These are phyloP conservation scores for Alentia gelatinosa DNA, from an alignment of 2,888 invertebrate species.

Conservation along the genomic window DNA sequence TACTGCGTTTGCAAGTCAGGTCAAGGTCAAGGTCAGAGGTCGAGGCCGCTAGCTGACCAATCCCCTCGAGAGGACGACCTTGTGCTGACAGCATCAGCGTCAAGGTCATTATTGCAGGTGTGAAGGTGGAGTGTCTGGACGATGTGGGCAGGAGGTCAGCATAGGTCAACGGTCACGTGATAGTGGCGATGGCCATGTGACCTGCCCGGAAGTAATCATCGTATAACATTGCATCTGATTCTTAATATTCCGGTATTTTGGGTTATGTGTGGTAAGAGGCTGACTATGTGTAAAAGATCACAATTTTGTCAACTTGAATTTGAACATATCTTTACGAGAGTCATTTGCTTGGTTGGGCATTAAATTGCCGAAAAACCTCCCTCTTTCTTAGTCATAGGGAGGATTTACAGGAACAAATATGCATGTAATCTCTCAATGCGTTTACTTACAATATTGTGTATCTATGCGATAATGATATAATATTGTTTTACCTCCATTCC, in stretches of 20 bases:
- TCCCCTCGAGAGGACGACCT: background rate
- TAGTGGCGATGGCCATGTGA: background rate
- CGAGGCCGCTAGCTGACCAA: background rate
- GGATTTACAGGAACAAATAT: too few species aligned
- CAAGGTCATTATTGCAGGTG: slow-evolving; percentile 35
- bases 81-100: slow-evolving; percentile 31
- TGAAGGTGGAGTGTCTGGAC: background rate
- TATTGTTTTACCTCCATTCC: too few species aligned
- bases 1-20: background rate
- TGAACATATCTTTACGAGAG: too few species aligned
- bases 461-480: too few species aligned
- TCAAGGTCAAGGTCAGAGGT: background rate
- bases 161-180: background rate
- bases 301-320: too few species aligned
- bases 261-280: background rate
- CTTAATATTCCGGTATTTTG: too few species aligned
- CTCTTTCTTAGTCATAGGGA: too few species aligned
- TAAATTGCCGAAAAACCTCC: too few species aligned
- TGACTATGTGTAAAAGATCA: background rate
- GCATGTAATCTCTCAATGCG: too few species aligned
- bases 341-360: too few species aligned
- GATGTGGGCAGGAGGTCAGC: background rate
- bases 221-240: too few species aligned
- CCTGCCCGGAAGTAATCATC: background rate
- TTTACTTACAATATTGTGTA: too few species aligned